Conservation (phyloP, 2,113 vertebrate genomes). For the Neolamprologus ventralis region DNA sequence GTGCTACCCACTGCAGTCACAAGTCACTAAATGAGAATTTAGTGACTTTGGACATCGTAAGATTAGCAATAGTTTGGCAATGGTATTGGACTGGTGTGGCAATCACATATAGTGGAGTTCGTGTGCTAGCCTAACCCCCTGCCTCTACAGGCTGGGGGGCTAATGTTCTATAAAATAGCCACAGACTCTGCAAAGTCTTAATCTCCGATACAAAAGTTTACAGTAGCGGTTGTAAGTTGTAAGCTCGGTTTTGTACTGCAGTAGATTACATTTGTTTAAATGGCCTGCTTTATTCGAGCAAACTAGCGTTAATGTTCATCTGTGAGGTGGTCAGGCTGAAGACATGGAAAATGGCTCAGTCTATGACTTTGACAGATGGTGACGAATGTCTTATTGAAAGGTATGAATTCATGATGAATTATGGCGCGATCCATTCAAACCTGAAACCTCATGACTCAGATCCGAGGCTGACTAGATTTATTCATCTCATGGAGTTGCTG, state of each 20-base stretch:
- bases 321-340: constrained; percentile 2
- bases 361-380: constrained; percentile 65
- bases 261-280: neutral
- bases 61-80: neutral
- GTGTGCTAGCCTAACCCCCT: neutral
- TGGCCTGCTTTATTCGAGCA: neutral
- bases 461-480: constrained; percentile 35
- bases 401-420: constrained; percentile 64
- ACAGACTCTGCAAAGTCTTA: neutral
- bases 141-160: neutral
- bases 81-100: neutral
- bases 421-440: constrained; percentile 16
- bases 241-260: neutral
- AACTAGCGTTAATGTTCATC: neutral
- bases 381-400: constrained; percentile 67
- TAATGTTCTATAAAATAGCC: neutral
- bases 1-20: neutral
- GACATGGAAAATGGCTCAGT: constrained; percentile 38
- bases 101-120: neutral
- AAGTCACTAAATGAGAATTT: neutral
- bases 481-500: constrained; percentile 14
- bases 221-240: neutral
- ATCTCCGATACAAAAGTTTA: neutral
- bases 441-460: constrained; percentile 34
- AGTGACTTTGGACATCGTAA: neutral